These are phyloP conservation scores for Crotophaga sulcirostris DNA, from an alignment of 2,113 vertebrate species.

Conservation along the genomic window DNA sequence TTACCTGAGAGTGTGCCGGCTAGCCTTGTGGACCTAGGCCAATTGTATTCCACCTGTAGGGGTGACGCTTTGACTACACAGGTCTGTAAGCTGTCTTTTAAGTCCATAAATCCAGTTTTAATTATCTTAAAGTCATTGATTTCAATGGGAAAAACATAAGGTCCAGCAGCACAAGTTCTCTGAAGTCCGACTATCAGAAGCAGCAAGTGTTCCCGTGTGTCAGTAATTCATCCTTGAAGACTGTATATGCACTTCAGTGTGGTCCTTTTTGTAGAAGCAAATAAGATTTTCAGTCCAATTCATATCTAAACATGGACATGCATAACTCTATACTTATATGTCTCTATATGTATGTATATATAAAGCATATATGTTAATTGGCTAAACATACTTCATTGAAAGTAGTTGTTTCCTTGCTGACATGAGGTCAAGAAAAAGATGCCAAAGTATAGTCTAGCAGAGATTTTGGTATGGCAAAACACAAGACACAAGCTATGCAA, in stretches of 20 bases:
- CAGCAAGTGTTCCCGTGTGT: not conserved
- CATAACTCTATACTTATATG: not conserved
- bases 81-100: not conserved
- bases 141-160: not conserved
- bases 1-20: not conserved
- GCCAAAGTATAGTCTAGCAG: not conserved
- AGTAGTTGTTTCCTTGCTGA: not conserved
- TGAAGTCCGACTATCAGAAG: not conserved
- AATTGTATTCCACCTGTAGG: not conserved
- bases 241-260: not conserved
- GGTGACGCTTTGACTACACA: not conserved
- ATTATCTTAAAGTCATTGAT: not conserved
- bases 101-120: not conserved
- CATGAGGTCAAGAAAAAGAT: not conserved
- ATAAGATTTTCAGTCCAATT: not conserved
- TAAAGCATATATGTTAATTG: not conserved
- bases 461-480: not conserved
- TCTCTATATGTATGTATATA: accelerated
- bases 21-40: not conserved
- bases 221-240: not conserved
- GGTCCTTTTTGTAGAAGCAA: not conserved
- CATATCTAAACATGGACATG: not conserved
- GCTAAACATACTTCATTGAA: not conserved
- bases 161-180: not conserved
- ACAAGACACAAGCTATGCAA: conserved; percentile 7